phyloP scores from a whole-genome alignment of 2,888 invertebrate species.

The Apodemia duryi region DNA sequence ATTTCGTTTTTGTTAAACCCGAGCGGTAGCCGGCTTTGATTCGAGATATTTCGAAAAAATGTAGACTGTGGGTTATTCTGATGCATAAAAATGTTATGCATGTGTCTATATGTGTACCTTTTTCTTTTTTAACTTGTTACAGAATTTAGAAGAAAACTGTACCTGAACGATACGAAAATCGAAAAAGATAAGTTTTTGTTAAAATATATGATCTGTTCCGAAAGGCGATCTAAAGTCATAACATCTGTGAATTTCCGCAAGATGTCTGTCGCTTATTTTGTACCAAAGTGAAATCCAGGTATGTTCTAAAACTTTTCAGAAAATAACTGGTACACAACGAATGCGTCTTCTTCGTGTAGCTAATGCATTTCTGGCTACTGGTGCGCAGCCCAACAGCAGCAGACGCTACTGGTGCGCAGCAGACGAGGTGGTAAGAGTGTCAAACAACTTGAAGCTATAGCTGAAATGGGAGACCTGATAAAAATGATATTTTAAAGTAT shows the following conservation, averaged over 20 bases:
- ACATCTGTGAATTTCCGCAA: constrained; percentile 2
- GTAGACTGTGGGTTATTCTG: not conserved
- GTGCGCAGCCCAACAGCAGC: not conserved
- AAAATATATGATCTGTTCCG: constrained; percentile 8
- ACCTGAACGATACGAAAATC: not conserved
- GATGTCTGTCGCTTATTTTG: constrained; percentile 7
- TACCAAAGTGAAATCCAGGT: constrained; percentile 2
- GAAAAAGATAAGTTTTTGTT: constrained; percentile 8
- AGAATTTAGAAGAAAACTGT: constrained; percentile 8
- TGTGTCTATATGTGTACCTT: not conserved
- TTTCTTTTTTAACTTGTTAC: not conserved
- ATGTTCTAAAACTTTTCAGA: constrained; percentile 9
- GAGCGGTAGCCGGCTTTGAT: too few relatives aligned
- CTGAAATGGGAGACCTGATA: not conserved
- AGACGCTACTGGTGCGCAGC: too few relatives aligned
- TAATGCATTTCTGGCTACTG: not conserved
- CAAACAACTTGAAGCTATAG: constrained; percentile 2
- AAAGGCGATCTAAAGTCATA: constrained; percentile 10
- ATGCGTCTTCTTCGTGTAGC: not conserved
- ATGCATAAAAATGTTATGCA: constrained; percentile 6
- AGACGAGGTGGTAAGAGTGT: constrained; percentile 7
- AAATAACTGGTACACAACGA: constrained; percentile 2
- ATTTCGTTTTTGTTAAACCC: too few relatives aligned
- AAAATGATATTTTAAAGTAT: constrained; percentile 5
- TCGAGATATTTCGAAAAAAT: too few relatives aligned